Conservation (phyloP, 1,140 invertebrate genomes). For the Apis cerana region DNA sequence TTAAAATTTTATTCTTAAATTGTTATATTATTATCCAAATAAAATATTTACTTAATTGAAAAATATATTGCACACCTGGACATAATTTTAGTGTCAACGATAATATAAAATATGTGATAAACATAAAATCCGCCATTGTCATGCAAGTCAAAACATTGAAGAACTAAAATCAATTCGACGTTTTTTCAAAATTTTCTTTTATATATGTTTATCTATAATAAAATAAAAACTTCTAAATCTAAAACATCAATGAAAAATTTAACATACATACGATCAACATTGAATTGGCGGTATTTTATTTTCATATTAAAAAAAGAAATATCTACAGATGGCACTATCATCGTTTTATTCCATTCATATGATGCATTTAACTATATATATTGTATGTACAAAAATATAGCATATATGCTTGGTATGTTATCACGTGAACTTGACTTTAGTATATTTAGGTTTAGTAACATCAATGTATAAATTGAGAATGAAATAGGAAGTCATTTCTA, state of each 20-base stretch:
- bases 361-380: neutral
- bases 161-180: constrained; percentile 50
- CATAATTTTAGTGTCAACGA: constrained; percentile 73
- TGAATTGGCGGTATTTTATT: constrained; percentile 41
- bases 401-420: neutral
- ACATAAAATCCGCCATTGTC: constrained; percentile 78
- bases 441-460: neutral
- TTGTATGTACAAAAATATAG: neutral
- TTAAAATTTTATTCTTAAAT: neutral
- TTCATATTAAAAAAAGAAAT: constrained; percentile 18
- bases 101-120: constrained; percentile 74
- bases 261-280: constrained; percentile 21
- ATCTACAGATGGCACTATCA: constrained; percentile 14
- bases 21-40: neutral
- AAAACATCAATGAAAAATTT: constrained; percentile 9
- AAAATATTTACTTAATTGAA: neutral
- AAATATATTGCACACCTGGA: constrained; percentile 65
- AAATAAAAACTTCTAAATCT: neutral
- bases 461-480: neutral
- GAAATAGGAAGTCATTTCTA: neutral
- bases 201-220: neutral
- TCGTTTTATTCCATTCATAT: neutral
- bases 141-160: constrained; percentile 74
- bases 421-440: neutral
- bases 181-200: neutral